phyloP scores from a whole-genome alignment of 2,888 invertebrate species.

The Dione vanillae region DNA sequence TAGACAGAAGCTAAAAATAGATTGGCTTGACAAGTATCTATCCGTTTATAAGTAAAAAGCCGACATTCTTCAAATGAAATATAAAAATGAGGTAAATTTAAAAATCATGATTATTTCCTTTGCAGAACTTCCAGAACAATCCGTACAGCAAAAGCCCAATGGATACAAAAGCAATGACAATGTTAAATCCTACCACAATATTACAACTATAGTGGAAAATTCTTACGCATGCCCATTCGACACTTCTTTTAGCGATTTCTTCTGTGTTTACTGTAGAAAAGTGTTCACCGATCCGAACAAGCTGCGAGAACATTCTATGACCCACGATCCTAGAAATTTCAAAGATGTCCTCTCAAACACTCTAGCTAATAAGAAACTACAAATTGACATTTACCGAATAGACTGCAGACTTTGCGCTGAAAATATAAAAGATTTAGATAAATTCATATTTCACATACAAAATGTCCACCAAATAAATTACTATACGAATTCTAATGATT shows the following conservation, averaged over 20 bases:
- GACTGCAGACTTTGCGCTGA: slow-evolving; percentile 69
- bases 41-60: too few species aligned
- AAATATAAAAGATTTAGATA: slow-evolving; percentile 58
- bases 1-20: too few species aligned
- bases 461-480: slow-evolving; percentile 56
- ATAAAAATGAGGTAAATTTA: too few species aligned
- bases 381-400: slow-evolving; percentile 65
- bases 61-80: too few species aligned
- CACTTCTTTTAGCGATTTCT: slow-evolving; percentile 69
- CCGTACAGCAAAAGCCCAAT: slow-evolving; percentile 31
- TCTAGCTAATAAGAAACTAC: slow-evolving; percentile 59
- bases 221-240: slow-evolving; percentile 72
- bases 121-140: slow-evolving; percentile 39
- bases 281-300: slow-evolving; percentile 66
- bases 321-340: slow-evolving; percentile 64
- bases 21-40: too few species aligned
- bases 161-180: slow-evolving; percentile 37
- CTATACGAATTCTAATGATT: slow-evolving; percentile 56
- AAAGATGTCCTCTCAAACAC: slow-evolving; percentile 53
- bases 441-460: slow-evolving; percentile 61
- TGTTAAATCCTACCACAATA: slow-evolving; percentile 57
- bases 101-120: slow-evolving; percentile 1
- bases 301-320: slow-evolving; percentile 64
- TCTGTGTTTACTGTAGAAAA: slow-evolving; percentile 61
- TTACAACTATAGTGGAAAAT: slow-evolving; percentile 63